Evolutionary conservation across 37 sponge, comb jelly and placozoan species (phyloP).

Genomic region (Oopsacas minuta): DNA sequence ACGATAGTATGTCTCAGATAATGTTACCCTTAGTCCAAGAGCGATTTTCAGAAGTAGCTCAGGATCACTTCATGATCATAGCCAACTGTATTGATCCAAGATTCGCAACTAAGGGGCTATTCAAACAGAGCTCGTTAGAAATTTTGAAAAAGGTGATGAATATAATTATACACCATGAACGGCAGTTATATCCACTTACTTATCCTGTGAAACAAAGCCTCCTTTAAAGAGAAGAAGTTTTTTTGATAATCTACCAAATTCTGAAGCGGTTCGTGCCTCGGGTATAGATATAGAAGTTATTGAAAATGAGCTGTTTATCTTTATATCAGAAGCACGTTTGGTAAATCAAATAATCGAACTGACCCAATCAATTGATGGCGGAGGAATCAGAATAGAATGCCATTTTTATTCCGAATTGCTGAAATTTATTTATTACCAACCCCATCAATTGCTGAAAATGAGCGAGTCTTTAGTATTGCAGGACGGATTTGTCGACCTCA

Average conservation of each 20-base stretch:
- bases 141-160: constrained; percentile 19
- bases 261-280: constrained; percentile 15
- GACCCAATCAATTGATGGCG: constrained; percentile 16
- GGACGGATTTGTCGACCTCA: constrained; percentile 19
- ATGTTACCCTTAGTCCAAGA: constrained; percentile 14
- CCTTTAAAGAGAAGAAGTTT: constrained; percentile 17
- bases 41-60: not conserved
- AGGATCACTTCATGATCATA: constrained; percentile 10
- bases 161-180: constrained; percentile 5
- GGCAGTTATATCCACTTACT: not conserved
- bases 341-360: constrained; percentile 18
- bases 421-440: constrained; percentile 18
- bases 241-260: constrained; percentile 1
- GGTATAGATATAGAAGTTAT: constrained; percentile 7
- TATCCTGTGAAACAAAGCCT: not conserved
- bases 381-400: constrained; percentile 19
- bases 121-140: constrained; percentile 16
- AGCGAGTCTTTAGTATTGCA: not conserved
- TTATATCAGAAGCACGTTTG: constrained; percentile 1
- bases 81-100: constrained; percentile 17
- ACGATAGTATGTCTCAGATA: constrained; percentile 16
- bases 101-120: not conserved
- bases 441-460: constrained; percentile 17
- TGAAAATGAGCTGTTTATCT: constrained; percentile 16
- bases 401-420: not conserved